Base-by-base conservation (phyloP, 2,888 invertebrate genomes). In the Pheosia gnoma region DNA sequence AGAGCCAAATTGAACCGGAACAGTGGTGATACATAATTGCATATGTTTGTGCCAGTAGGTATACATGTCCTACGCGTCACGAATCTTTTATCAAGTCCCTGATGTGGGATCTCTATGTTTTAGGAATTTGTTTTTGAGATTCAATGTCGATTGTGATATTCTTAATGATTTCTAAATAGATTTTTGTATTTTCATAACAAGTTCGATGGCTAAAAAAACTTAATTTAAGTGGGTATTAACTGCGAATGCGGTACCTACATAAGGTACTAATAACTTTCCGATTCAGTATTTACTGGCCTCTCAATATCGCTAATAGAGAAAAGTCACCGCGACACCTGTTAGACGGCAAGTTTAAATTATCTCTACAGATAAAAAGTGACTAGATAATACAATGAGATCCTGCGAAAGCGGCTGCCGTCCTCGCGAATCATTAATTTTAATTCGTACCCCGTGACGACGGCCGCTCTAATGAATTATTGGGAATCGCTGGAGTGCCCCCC, bases 381-480 rank as follows among this genome's bases (percentile, higher is more conserved):
- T 87, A 80, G 86, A 89, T 89, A 88, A 89, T 84, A 83, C 87
- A 85, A 85, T 84, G 86, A 83, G 86, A 89, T 88, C 84, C 84
- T 84, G 78, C 83, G 81, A 80, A 86, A 81, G 83, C 87, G 84
- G 82, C 83, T 82, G 83, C 85, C 85, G 85, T 87, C 86, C 86
- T 89, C 86, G 85, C 91, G 89, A 90, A 91, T 93, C 93, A 93
- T 93, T 92, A 93, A 93, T 93, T 93, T 93, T 93, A 93, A 93
- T 93, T 93, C 91, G 89, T 86, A 85, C 86, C 88, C 88, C 88
- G 90, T 88, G 91, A 90, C 87, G 88, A 82, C 89, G 88, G 84
- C 82, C 81, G 85, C 88, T 87, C 84, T 93, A 93, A 93, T 93
- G 93, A 93, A 92, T 93, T 92, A 93, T 93, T 90, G 93, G 91